Evolutionary conservation across 2,113 vertebrate genomes (phyloP), one percentile per base, ranked within the genome.

Genomic region (Eurypyga helias): DNA sequence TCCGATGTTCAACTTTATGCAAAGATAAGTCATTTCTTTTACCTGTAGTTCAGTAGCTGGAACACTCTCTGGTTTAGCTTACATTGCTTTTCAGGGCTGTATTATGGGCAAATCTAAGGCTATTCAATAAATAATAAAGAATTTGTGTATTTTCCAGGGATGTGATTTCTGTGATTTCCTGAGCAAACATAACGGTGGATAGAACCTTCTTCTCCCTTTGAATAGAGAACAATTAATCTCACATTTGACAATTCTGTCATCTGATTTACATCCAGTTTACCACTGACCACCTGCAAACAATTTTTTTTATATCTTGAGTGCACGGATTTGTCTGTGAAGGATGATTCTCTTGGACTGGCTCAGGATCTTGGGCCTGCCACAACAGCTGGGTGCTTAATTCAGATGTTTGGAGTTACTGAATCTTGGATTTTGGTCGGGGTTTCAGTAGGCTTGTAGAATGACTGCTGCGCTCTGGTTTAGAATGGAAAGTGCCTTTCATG

Each of bases 231-330:
- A 67, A 70, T 64, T 64, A 60, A 49, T 89, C 49, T 41, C 89
- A 16, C 67, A 18, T 80, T 72, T 86, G 81, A 55, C 83, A 90
- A 7, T 60, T 60, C 34, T 23, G 7, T 60, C 55, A 93, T 83
- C 75, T 67, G 75, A 94, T 90, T 97, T 88, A 72, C 72, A 69
- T n/a, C 87, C 72, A 48, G 70, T 82, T 89, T 89, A 64, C 69
- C 90, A 75, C 88, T 89, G 87, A 76, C 78, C 93, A 96, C 83
- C 83, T 97, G 89, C 0, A 3, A 83, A 69, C 66, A 55, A 48
- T 78, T 84, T 90, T 21, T 55, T 65, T 72, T 57, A 17, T 6
- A 45, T 90, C 66, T 66, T 64, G 75, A 45, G 58, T 76, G 45
- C 48, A 1, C 24, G 83, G 33, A 26, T 83, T 95, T 96, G n/a